Base-by-base conservation (phyloP, 2,888 invertebrate genomes). In the Crematogaster levior region DNA sequence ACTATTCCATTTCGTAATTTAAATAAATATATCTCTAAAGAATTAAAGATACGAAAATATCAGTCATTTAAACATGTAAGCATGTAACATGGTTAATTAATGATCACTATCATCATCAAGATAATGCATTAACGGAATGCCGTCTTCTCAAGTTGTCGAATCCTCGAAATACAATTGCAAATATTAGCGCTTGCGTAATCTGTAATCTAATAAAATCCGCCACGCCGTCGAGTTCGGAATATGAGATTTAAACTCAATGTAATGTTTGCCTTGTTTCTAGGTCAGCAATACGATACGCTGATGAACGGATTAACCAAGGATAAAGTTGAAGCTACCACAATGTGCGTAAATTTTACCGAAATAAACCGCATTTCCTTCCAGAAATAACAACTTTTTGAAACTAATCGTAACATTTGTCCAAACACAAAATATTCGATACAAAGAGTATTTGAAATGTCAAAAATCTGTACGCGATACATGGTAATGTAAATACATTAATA, bases 121-220 rank as follows among this genome's bases (percentile, higher is more conserved):
- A 51, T 68, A 40, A 75, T 40, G 10, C 21, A 27, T 53, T 53
- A 77, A 68, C 30, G 30, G 12, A 30, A 43, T 24, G 53, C 43
- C 30, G 51, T 72, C 48, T 77, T 81, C 51, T 83, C 81, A 58
- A n/a, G 65, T 48, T 60, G 68, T 24, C n/a, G 56, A 68, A 58
- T 46, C 43, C 43, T 24, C 48, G 63, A 63, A 80, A 82, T 66
- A 58, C 48, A 46, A 80, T 48, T 40, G 89, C 73, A 88, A 88
- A 88, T 88, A 88, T 87, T 88, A 87, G 83, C 85, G 40, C 34
- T 58, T 72, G 74, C 58, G 72, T 70, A n/a, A n/a, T n/a, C 65
- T 37, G 85, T 85, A 83, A 89, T 88, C 89, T 88, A 87, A 89
- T 88, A 88, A 89, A 89, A 85, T 87, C 77, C 70, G 65, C 81